phyloP scores from a whole-genome alignment of 2,113 vertebrate genomes.

The Chaetura pelagica region DNA sequence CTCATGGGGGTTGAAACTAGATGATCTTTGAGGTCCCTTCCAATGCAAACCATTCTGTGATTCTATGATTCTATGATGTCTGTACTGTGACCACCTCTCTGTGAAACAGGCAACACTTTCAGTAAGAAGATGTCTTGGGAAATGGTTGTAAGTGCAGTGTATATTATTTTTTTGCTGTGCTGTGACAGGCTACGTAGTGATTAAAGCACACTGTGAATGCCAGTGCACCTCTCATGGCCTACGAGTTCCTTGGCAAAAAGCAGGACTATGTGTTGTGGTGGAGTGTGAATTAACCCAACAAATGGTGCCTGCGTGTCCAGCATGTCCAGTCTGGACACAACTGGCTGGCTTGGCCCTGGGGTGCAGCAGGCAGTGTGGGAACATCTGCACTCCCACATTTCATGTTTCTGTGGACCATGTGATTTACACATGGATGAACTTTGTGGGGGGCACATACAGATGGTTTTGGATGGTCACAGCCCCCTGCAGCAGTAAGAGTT shows the following conservation, averaged over 20 bases:
- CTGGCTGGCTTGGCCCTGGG: rapidly evolving
- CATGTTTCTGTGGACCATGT: rapidly evolving
- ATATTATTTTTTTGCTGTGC: neutral
- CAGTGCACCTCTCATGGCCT: neutral
- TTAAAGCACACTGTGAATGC: no score
- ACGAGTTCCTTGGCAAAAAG: rapidly evolving
- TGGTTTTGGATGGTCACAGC: neutral
- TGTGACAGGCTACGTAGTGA: neutral
- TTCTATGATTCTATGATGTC: no score
- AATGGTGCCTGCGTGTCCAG: rapidly evolving
- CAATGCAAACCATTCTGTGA: no score
- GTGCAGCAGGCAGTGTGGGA: rapidly evolving
- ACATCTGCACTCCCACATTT: neutral
- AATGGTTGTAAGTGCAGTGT: no score
- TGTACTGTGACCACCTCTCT: no score
- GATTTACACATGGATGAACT: rapidly evolving
- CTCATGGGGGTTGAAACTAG: no score
- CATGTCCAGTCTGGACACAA: neutral
- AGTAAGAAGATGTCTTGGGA: neutral
- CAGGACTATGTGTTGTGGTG: neutral
- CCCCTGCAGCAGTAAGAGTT: neutral
- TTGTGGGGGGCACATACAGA: rapidly evolving
- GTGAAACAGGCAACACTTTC: neutral
- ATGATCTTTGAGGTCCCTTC: no score
- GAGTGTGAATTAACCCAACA: neutral